These are phyloP conservation scores for Poicephalus gulielmi DNA, from an alignment of 2,113 vertebrate species.

Conservation along the genomic window DNA sequence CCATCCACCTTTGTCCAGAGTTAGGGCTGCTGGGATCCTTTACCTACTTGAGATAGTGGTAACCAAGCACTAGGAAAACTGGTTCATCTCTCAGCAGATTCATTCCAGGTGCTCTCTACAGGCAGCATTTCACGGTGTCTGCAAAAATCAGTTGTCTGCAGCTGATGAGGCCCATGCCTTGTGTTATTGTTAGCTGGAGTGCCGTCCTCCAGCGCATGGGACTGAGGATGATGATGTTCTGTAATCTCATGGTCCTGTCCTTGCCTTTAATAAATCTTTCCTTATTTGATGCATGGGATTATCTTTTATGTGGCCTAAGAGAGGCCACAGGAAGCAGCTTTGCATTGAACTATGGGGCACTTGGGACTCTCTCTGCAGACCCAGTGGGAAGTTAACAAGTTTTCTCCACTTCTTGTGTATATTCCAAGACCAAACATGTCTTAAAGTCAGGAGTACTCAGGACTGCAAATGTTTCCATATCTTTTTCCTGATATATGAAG, in stretches of 20 bases:
- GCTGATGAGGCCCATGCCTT: background rate
- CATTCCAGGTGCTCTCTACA: background rate
- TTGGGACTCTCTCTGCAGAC: background rate
- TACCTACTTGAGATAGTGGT: background rate
- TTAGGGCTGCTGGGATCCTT: background rate
- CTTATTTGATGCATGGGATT: background rate
- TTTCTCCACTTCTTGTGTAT: background rate
- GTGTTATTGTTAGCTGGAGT: background rate
- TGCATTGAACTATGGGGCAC: background rate
- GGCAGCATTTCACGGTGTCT: background rate
- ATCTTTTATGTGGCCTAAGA: background rate
- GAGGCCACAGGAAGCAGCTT: background rate
- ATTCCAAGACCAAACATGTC: background rate
- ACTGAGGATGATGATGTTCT: background rate
- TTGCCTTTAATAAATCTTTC: background rate
- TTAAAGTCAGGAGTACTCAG: background rate
- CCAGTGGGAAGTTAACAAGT: background rate
- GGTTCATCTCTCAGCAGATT: background rate
- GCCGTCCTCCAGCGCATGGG: accelerated
- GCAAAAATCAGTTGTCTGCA: background rate
- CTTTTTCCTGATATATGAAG: background rate
- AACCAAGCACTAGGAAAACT: background rate
- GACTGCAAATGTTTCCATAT: background rate
- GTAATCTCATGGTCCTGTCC: background rate
- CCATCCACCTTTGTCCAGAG: background rate